These are phyloP conservation scores for Peromyscus polionotus DNA, from an alignment of 2,113 vertebrate species.

Conservation along the genomic window DNA sequence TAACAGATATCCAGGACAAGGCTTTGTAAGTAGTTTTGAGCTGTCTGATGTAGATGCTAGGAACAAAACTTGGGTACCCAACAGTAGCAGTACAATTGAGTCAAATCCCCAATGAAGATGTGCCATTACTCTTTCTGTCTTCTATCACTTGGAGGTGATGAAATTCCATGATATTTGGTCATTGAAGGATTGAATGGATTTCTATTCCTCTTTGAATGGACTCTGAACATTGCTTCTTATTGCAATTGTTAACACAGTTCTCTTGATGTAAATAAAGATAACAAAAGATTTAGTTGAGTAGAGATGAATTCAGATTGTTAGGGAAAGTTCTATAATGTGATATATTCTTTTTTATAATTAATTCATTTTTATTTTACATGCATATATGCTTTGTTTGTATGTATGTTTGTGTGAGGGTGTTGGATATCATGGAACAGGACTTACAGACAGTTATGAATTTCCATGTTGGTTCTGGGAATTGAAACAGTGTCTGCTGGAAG, in stretches of 20 bases:
- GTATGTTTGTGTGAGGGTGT: background rate
- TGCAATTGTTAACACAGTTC: background rate
- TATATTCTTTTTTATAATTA: background rate
- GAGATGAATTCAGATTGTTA: background rate
- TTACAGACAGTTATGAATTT: background rate
- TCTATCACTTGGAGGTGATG: background rate
- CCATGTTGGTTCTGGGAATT: too few relatives aligned
- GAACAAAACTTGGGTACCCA: background rate
- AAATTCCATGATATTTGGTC: background rate
- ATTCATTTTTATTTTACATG: background rate
- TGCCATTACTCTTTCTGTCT: background rate
- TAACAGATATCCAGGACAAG: background rate
- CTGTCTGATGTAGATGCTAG: background rate
- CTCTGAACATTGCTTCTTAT: background rate
- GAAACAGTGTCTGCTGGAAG: too few relatives aligned
- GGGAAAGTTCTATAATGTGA: background rate
- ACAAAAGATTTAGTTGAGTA: background rate
- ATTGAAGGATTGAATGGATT: background rate
- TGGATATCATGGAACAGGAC: background rate
- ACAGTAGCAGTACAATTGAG: background rate
- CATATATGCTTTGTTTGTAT: background rate
- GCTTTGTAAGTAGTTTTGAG: background rate
- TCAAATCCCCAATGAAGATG: background rate
- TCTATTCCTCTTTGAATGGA: background rate
- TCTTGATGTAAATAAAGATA: background rate